A percentile compares a stretch with the other conserved stretches of the same genome.
Evolutionary conservation across 2,888 invertebrate species (phyloP).

Genomic region (Campoletis raptor): DNA sequence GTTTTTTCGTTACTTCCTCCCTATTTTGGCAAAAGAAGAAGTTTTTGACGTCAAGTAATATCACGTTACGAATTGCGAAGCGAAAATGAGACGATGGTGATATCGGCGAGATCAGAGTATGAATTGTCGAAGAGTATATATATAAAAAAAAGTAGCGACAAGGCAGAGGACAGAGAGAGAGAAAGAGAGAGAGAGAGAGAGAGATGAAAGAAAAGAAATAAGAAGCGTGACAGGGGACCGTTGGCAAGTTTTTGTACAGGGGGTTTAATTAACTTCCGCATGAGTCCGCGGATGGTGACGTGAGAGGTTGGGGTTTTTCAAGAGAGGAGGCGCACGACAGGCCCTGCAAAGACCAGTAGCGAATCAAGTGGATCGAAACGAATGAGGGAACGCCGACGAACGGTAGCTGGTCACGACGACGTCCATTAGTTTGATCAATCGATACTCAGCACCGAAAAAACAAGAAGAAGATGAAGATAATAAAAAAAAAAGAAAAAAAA

Average conservation of each 20-base stretch:
- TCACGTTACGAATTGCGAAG: conserved; percentile 9
- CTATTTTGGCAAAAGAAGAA: neutral
- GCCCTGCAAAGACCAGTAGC: conserved; percentile 63
- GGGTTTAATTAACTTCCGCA: conserved; percentile 68
- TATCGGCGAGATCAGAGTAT: conserved; percentile 9
- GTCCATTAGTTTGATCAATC: conserved; percentile 60
- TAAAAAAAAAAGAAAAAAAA: conserved; percentile 7
- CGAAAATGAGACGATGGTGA: neutral
- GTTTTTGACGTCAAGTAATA: neutral
- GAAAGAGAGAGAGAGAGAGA: neutral
- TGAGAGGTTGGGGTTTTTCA: conserved; percentile 23
- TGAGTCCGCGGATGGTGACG: conserved; percentile 32
- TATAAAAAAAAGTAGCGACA: neutral
- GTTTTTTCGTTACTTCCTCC: neutral
- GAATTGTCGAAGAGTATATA: conserved; percentile 2
- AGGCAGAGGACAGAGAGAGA: neutral
- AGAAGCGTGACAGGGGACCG: conserved; percentile 55
- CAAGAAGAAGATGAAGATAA: conserved; percentile 3
- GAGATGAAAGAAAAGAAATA: conserved; percentile 7
- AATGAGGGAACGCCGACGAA: conserved; percentile 57
- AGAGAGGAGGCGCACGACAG: conserved; percentile 44
- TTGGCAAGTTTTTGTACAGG: conserved; percentile 61
- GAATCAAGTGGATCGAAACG: conserved; percentile 65
- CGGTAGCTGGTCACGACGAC: conserved; percentile 35
- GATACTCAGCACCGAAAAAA: conserved; percentile 22